Evolutionary conservation across 2,888 invertebrate genomes (phyloP), one percentile per base, ranked within the genome.

Genomic region (Atrina japonica): DNA sequence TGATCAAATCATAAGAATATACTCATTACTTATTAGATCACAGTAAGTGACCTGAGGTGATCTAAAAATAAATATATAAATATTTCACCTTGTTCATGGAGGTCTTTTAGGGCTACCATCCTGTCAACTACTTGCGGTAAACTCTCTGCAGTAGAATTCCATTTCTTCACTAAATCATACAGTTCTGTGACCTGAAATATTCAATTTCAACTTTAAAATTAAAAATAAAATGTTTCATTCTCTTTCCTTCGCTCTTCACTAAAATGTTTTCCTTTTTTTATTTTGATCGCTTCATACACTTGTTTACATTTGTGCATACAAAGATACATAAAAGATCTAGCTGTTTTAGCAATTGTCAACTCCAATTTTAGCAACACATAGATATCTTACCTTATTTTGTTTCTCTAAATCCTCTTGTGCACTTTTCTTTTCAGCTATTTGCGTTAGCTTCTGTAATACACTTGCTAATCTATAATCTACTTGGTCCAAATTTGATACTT

Each of bases 81-180:
- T 9, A 40, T 25, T 35, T 55, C 50, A 96, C 97, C 97, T 93
- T 97, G 96, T 90, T 95, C 95, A 88, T 98, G 98, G 6, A 98
- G 92, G 2, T 94, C 93, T 90, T 96, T 96, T 3, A 98, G 92
- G 1, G 97, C 95, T 82, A 95, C 93, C 93, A 98, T 94, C 66
- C 98, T 93, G 82, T 96, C 95, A 41, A 97, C 93, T 27, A 95
- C 93, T 83, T 94, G 94, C 0, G 96, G 96, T 71, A 96, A 88
- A 70, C 96, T 93, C 88, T 96, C 94, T 59, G 94, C 93, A 72
- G 96, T 93, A 11, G 94, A 93, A 86, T 97, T 97, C 70, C 95
- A 95, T 90, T 96, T 95, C 90, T 96, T 96, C 79, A 96, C 93
- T 78, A 97, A 91, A 80, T 96, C 96, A 90, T 97, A 96, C 73